These are phyloP conservation scores for Pelochelys cantorii DNA, from an alignment of 2,797 vertebrate species.

Conservation along the genomic window DNA sequence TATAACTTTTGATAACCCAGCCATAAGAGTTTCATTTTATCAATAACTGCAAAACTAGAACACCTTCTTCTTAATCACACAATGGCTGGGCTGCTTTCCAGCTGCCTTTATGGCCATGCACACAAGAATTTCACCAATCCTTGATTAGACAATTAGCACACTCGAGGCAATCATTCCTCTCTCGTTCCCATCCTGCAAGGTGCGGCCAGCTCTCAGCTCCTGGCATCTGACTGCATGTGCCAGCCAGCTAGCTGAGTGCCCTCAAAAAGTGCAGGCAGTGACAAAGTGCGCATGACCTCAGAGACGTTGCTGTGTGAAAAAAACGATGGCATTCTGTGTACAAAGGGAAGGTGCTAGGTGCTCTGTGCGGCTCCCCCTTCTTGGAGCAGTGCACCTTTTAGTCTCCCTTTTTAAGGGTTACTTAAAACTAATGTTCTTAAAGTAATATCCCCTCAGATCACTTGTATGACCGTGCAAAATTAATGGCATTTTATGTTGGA, in stretches of 20 bases:
- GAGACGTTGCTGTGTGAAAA: not conserved
- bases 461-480: not conserved
- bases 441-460: not conserved
- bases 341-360: not conserved
- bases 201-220: not conserved
- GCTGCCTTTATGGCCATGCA: not conserved
- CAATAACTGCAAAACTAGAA: not conserved
- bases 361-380: not conserved
- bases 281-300: not conserved
- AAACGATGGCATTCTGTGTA: not conserved
- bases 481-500: not conserved
- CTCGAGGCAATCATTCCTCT: not conserved
- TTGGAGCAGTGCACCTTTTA: not conserved
- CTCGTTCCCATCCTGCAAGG: not conserved
- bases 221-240: not conserved
- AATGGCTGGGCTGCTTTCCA: accelerated
- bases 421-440: not conserved
- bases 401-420: not conserved
- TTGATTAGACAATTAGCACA: not conserved
- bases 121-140: not conserved
- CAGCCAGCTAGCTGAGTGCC: not conserved
- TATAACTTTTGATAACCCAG: not conserved
- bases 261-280: not conserved
- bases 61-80: not conserved
- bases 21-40: not conserved